Evolutionary conservation across 2,888 invertebrate species (phyloP).

Genomic region (Acanthoscelides obtectus): DNA sequence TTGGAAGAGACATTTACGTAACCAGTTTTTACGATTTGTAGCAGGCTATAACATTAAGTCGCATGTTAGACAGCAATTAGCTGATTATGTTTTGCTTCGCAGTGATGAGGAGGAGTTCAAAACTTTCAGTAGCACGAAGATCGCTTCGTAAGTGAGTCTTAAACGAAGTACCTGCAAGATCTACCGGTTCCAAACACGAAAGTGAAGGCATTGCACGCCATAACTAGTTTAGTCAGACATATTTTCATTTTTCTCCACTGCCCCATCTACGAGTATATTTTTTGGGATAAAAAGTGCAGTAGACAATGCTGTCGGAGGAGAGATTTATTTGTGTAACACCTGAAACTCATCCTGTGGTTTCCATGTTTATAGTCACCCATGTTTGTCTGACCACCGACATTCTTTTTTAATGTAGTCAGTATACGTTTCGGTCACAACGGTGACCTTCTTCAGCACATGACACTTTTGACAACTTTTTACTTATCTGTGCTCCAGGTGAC

Average conservation of each 20-base stretch:
- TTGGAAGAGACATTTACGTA: neutral
- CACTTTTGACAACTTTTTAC: too few species aligned
- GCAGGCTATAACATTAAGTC: neutral
- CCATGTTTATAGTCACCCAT: too few species aligned
- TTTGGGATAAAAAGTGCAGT: too few species aligned
- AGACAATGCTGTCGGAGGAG: too few species aligned
- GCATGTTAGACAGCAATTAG: neutral
- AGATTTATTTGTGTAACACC: too few species aligned
- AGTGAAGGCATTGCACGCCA: neutral
- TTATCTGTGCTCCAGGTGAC: too few species aligned
- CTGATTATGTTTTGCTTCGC: neutral
- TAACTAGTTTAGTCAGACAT: neutral
- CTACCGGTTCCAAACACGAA: neutral
- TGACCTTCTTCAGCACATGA: too few species aligned
- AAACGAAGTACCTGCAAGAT: neutral
- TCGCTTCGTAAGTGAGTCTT: neutral
- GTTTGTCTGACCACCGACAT: too few species aligned
- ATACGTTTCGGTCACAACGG: too few species aligned
- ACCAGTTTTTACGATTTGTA: neutral
- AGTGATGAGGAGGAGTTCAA: neutral
- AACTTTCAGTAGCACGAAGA: neutral
- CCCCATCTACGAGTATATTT: too few species aligned
- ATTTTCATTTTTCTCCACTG: neutral
- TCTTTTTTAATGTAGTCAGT: too few species aligned
- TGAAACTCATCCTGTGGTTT: too few species aligned